Base-by-base conservation (phyloP, 2,797 vertebrate genomes). In the Philypnodon macrostomus region DNA sequence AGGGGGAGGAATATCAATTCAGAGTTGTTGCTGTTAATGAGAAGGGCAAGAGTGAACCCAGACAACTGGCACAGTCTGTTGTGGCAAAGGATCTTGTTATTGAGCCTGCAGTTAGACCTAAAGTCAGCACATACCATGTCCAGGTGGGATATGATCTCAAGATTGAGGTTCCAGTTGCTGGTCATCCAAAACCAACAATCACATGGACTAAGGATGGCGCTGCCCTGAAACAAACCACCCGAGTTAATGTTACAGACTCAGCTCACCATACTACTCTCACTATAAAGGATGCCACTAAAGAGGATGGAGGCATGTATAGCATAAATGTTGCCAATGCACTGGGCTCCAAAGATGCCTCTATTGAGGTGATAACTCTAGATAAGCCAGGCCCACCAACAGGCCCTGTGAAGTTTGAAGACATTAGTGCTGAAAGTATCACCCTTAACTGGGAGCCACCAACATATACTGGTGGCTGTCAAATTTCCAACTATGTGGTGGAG, bases 401-500 rank as follows among this genome's bases (percentile, higher is more conserved):
- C 44, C 94, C 96, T 62, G 85, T 99, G 52, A 97, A 91, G 71
- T 82, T 97, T 70, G 96, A 99, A 52, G 95, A 97, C 63, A 69
- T 99, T 64, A 98, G 95, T 90, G 94, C 97, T 60, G 95, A 99
- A 81, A 95, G 91, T 59, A 87, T 98, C 21, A 96, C 95, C 15
- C 71, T 98, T 19, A 93, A 71, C 34, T 99, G 97, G 97, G 93
- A 95, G 63, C 92, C 97, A 73, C 97, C 97, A 32, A 53, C 44
- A 13, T 98, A 98, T 57, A 94, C 92, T 67, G 97, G 97, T 0
- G 97, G 97, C 70, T 98, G 96, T 71, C 95, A 92, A 63, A 95
- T 99, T 67, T 96, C 93, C 50, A 99, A 99, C 77, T 99, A 99
- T 62, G 78, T 98, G 55, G 95, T 99, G 56, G 93, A 98, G 58